These are phyloP conservation scores for Montipora capricornis DNA, from an alignment of 64 coral and sea anemone species.

Conservation along the genomic window DNA sequence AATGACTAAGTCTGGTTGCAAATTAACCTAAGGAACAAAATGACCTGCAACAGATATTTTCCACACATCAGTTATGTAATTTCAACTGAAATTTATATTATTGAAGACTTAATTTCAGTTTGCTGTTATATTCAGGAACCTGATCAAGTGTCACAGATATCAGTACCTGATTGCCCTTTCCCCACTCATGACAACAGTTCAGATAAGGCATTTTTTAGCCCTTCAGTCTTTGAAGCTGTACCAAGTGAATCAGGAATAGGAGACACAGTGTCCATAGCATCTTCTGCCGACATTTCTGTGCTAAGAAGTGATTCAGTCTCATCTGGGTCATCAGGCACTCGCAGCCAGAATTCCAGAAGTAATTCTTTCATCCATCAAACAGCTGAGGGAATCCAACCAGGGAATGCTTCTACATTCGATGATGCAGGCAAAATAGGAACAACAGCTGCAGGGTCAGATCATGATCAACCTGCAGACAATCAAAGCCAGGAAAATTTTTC, in stretches of 20 bases:
- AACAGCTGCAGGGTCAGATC: not conserved
- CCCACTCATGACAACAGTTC: not conserved
- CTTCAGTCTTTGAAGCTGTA: conserved; percentile 58
- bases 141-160: conserved; percentile 37
- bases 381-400: conserved; percentile 15
- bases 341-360: conserved; percentile 28
- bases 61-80: too few species aligned
- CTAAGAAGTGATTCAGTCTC: conserved; percentile 83
- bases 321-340: conserved; percentile 69
- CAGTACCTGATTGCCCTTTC: conserved; percentile 1
- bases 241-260: conserved; percentile 53
- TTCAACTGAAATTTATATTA: too few species aligned
- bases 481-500: conserved; percentile 16
- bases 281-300: conserved; percentile 71
- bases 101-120: too few species aligned
- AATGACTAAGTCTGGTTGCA: too few species aligned
- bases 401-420: not conserved
- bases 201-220: conserved; percentile 66
- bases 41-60: too few species aligned
- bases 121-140: not conserved
- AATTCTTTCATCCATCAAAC: conserved; percentile 1
- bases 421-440: conserved; percentile 5
- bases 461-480: not conserved
- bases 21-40: too few species aligned
- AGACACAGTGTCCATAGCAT: conserved; percentile 77